Conservation (phyloP, 2,888 invertebrate genomes). For the Cryptocephalus primarius region DNA sequence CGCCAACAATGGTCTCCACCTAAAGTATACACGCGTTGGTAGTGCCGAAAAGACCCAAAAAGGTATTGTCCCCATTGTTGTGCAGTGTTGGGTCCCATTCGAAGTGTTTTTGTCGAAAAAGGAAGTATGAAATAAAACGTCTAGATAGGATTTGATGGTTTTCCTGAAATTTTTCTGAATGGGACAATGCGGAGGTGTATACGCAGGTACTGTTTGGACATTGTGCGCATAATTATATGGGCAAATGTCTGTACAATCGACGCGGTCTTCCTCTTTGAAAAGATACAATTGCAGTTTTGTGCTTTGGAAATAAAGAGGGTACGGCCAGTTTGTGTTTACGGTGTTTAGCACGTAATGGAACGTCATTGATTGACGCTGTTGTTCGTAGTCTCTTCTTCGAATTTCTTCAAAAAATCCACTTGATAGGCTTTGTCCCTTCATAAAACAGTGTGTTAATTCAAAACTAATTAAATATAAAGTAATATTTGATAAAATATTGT, state of each 20-base stretch:
- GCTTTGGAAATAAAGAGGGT: too few relatives aligned
- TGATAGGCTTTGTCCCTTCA: too few relatives aligned
- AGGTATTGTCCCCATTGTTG: constrained; percentile 35
- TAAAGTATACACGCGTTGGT: constrained; percentile 40
- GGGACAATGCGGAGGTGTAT: constrained; percentile 26
- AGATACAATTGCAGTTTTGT: constrained; percentile 8
- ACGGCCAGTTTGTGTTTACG: too few relatives aligned
- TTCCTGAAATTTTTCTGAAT: constrained; percentile 26
- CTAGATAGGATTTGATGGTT: constrained; percentile 30
- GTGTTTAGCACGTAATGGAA: too few relatives aligned
- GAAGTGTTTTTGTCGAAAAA: constrained; percentile 31
- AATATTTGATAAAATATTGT: too few relatives aligned
- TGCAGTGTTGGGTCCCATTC: constrained; percentile 34
- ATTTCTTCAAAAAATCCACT: too few relatives aligned
- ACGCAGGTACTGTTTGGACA: constrained; percentile 24
- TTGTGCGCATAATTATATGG: constrained; percentile 23
- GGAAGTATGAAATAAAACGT: constrained; percentile 35
- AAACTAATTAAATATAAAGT: too few relatives aligned
- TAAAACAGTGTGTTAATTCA: too few relatives aligned
- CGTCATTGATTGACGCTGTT: too few relatives aligned
- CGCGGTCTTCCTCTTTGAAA: constrained; percentile 4
- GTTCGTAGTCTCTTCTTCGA: too few relatives aligned
- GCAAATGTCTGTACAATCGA: constrained; percentile 18
- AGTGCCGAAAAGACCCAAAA: constrained; percentile 32
- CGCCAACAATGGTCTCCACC: constrained; percentile 16